A percentile compares a stretch with the other conserved stretches of the same genome.
These are phyloP conservation scores for Hydropotes inermis DNA, from an alignment of 2,113 vertebrate species.

Conservation along the genomic window DNA sequence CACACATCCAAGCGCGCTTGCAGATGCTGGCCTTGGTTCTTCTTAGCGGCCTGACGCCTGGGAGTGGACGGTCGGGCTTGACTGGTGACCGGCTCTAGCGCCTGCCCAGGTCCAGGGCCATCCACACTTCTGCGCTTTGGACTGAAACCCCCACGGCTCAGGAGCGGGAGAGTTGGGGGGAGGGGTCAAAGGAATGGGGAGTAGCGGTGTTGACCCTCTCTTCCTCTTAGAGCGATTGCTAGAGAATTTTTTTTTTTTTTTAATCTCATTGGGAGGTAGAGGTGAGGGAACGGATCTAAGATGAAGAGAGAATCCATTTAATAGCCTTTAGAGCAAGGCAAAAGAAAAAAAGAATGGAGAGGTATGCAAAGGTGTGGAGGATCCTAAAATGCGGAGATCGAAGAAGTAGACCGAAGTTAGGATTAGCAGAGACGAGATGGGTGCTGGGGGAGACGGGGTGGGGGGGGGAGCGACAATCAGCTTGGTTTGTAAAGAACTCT, in stretches of 20 bases:
- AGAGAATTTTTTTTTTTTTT: neutral
- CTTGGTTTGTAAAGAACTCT: neutral
- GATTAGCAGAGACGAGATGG: neutral
- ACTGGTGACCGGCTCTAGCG: neutral
- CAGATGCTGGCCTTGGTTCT: neutral
- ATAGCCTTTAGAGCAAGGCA: neutral
- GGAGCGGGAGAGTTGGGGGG: accelerated
- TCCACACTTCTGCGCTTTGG: neutral
- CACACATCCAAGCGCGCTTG: neutral
- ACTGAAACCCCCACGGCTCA: neutral
- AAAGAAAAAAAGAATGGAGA: neutral
- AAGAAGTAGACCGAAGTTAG: neutral
- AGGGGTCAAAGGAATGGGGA: neutral
- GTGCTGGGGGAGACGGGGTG: neutral
- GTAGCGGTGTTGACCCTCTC: neutral
- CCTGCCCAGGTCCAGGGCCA: neutral
- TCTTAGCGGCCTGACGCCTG: neutral
- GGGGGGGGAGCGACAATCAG: neutral
- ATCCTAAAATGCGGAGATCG: neutral
- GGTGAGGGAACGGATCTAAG: neutral
- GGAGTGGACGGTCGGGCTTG: neutral
- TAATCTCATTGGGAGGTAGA: neutral
- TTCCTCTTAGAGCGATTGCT: neutral
- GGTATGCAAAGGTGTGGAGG: neutral
- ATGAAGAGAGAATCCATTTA: neutral